These are phyloP conservation scores for Podiceps cristatus DNA, from an alignment of 2,113 vertebrate species.

Conservation along the genomic window DNA sequence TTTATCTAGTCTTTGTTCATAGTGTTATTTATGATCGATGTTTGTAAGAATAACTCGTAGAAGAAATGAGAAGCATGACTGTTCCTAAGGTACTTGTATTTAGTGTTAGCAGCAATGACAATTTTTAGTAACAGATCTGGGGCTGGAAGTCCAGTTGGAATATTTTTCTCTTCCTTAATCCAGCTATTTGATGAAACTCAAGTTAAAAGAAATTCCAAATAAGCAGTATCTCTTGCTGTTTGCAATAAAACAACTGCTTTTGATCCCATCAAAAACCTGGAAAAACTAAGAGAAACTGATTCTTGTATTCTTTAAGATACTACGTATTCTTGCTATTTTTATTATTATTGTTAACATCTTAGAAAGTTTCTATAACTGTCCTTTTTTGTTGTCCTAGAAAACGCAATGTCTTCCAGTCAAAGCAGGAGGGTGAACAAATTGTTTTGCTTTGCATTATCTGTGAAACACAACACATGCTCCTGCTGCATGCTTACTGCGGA, in stretches of 20 bases:
- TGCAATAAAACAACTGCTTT: conserved; percentile 39
- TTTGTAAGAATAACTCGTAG: background rate
- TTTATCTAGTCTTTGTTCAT: background rate
- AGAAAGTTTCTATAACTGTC: conserved; percentile 17
- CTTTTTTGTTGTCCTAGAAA: conserved; percentile 43
- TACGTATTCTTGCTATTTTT: conserved; percentile 2
- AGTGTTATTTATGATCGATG: background rate
- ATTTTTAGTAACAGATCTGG: background rate
- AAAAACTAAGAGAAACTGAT: background rate
- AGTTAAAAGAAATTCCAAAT: conserved; percentile 4
- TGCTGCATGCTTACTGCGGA: conserved; percentile 24
- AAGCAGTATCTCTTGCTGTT: conserved; percentile 21
- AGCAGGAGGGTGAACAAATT: conserved; percentile 23
- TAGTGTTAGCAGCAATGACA: background rate
- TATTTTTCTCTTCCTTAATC: background rate
- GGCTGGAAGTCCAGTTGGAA: conserved; percentile 33
- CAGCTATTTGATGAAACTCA: background rate
- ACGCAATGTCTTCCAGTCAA: conserved; percentile 2
- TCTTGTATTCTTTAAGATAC: conserved; percentile 4
- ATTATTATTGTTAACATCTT: conserved; percentile 29
- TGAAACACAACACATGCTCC: conserved; percentile 35
- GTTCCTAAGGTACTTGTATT: background rate
- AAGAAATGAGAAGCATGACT: background rate
- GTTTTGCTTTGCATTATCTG: conserved; percentile 63
- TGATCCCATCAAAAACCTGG: conserved; percentile 15